Conservation (phyloP, 2,797 vertebrate species). For the Oreochromis grahami region DNA sequence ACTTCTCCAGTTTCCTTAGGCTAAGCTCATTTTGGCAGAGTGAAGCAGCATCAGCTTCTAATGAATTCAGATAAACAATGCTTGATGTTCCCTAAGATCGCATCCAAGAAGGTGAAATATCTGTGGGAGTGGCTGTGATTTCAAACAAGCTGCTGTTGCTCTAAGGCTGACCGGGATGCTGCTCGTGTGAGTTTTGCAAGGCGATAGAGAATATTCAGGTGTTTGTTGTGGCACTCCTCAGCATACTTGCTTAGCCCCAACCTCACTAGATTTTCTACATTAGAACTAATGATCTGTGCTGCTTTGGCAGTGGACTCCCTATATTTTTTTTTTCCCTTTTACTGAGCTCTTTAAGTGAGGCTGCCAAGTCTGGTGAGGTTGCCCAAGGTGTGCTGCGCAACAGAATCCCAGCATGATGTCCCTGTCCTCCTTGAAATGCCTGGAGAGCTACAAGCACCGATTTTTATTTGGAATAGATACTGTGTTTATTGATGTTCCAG, state of each 20-base stretch:
- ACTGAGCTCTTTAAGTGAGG: not conserved
- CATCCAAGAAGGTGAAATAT: conserved; percentile 5
- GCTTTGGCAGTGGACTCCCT: not conserved
- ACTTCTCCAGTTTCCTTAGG: not conserved
- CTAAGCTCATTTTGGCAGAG: not conserved
- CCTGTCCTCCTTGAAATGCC: conserved; percentile 17
- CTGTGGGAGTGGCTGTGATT: not conserved
- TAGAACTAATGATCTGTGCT: not conserved
- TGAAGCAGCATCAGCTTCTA: not conserved
- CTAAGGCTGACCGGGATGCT: not conserved
- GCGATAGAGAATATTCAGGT: not conserved
- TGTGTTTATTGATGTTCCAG: conserved; percentile 44
- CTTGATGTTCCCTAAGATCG: not conserved
- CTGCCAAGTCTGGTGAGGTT: conserved; percentile 30
- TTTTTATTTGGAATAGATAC: conserved; percentile 34
- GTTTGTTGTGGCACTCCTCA: not conserved
- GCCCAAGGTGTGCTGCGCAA: conserved; percentile 27
- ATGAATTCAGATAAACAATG: conserved; percentile 9
- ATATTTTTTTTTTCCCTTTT: not conserved
- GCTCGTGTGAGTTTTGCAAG: not conserved
- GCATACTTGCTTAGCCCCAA: not conserved
- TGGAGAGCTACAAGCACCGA: conserved; percentile 1
- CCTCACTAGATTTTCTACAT: not conserved
- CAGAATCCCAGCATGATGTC: conserved; percentile 24
- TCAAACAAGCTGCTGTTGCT: not conserved